Evolutionary conservation across 1,140 invertebrate species (phyloP).

Genomic region (Papilio aristodemus): DNA sequence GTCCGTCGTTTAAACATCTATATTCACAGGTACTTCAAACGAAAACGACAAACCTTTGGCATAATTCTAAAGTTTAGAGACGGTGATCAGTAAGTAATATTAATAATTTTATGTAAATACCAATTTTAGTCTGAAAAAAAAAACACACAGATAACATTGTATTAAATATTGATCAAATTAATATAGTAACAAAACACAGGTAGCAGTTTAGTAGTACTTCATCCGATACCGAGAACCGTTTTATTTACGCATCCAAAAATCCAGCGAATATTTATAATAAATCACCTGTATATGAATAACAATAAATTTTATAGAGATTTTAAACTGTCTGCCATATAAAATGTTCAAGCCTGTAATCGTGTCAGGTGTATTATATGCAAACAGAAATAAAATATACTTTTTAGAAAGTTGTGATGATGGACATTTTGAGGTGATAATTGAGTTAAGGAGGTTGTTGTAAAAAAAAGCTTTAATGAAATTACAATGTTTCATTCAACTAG

Average conservation of each 20-base stretch:
- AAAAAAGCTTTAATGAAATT: neutral
- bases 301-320: neutral
- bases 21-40: constrained; percentile 10
- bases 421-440: constrained; percentile 24
- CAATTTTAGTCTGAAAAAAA: too few relatives aligned
- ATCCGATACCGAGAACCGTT: too few relatives aligned
- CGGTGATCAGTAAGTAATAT: too few relatives aligned
- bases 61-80: neutral
- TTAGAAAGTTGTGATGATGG: constrained; percentile 21
- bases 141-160: too few relatives aligned
- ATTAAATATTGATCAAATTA: too few relatives aligned
- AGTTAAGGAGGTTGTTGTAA: constrained; percentile 12
- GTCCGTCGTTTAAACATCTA: constrained; percentile 34
- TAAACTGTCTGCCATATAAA: neutral
- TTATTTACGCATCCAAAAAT: neutral
- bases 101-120: too few relatives aligned
- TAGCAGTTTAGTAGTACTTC: too few relatives aligned
- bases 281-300: neutral
- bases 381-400: neutral
- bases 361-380: neutral
- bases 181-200: too few relatives aligned
- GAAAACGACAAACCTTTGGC: neutral
- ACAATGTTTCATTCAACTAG: too few relatives aligned
- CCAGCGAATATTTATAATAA: neutral
- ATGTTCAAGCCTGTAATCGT: neutral